Base-by-base conservation (phyloP, 2,888 invertebrate species). In the Himalopsyche tibetana region DNA sequence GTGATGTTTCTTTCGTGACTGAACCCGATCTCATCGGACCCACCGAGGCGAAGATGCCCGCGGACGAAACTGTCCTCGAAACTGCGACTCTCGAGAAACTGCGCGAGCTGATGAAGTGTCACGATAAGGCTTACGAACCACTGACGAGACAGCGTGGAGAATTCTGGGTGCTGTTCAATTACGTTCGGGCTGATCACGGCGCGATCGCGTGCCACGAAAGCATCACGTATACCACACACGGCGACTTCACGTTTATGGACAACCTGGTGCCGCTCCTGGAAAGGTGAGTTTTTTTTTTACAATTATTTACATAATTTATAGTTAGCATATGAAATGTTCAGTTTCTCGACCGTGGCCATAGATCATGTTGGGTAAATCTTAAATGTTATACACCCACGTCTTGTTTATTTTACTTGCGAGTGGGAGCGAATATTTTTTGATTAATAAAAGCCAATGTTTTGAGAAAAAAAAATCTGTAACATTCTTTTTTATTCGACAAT, bases 191-290 rank as follows among this genome's bases (percentile, higher is more conserved):
- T 86, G 95, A 95, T 87, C 95, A 95, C 90, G 95, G 95, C 28
- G 91, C 92, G 79, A 91, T 96, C 82, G 94, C 93, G 90, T 98
- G 98, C 92, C 96, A 97, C 92, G 97, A 97, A 92, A 95, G 95
- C 89, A 94, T 98, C 89, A 98, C 98, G 0, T 98, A 98, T 90
- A 97, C 98, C 55, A 98, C 98, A 17, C 98, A 98, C 91, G 97
- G 97, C 5, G 98, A 98, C 90, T 97, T 95, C 92, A 97, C 97
- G 89, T 98, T 98, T 93, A 94, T 98, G 90, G 97, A 98, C 92
- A 98, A 98, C 92, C 94, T 98, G 90, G 95, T 95, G 91, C 97
- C 97, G 87, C 93, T 98, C 90, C 92, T 98, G 90, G 96, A 97
- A 91, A 94, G 96, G 92, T 94, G 89, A 92, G 93, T 90, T 82